Evolutionary conservation across 2,113 vertebrate species (phyloP).

Genomic region (Labrus mixtus): DNA sequence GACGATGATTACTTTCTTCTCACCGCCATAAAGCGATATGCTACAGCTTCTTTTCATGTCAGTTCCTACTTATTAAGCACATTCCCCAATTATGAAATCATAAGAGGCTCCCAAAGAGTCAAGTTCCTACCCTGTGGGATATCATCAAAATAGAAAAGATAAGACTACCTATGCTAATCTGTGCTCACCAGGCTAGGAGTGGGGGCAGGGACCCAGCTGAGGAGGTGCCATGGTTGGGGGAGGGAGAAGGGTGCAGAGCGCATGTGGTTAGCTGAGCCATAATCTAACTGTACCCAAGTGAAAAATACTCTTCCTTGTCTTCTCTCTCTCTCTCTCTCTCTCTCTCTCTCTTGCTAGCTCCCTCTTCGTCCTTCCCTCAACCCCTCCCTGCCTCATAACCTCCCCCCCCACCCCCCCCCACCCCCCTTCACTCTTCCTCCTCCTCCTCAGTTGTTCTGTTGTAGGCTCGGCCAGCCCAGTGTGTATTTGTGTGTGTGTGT

Average conservation of each 20-base stretch:
- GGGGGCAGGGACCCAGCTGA: constrained; percentile 73
- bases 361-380: constrained; percentile 36
- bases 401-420: neutral
- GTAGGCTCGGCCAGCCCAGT: constrained; percentile 61
- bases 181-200: constrained; percentile 56
- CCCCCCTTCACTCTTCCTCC: constrained; percentile 36
- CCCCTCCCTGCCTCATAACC: constrained; percentile 32
- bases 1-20: neutral
- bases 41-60: neutral
- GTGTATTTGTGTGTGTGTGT: constrained; percentile 37
- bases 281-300: constrained; percentile 79
- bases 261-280: constrained; percentile 72
- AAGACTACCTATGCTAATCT: constrained; percentile 61
- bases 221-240: constrained; percentile 74
- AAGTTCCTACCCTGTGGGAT: constrained; percentile 16
- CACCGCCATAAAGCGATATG: neutral
- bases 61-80: neutral
- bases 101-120: constrained; percentile 1
- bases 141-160: constrained; percentile 17
- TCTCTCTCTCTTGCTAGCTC: too few species aligned
- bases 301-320: constrained; percentile 78
- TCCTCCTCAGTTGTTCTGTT: constrained; percentile 63
- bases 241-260: constrained; percentile 60
- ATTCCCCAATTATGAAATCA: neutral
- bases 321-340: constrained; percentile 48